Base-by-base conservation (phyloP, 2,797 vertebrate species). In the Diplodus puntazzo region DNA sequence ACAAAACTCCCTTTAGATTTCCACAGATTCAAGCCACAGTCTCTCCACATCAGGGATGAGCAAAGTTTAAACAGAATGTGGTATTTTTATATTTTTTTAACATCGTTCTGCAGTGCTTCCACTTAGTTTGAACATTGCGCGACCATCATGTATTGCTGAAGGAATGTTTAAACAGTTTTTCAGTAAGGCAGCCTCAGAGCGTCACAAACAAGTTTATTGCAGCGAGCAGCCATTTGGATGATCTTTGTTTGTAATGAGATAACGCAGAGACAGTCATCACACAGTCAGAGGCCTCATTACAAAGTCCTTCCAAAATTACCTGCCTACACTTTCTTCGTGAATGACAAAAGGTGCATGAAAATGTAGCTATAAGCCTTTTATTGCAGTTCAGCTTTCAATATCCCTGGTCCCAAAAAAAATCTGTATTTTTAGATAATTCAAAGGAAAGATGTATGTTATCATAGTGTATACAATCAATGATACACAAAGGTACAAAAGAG, bases 151-250 rank as follows among this genome's bases (percentile, higher is more conserved):
- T 20, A 14, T 57, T 25, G 34, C 45, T 50, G 23, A 12, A 5
- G 39, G 21, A n/a, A 66, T 71, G 67, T 67, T 70, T 46, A 62
- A 71, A 21, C 48, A 42, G 42, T 71, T 59, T 54, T 57, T 25
- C 18, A 39, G 66, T 18, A 10, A 4, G 43, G 30, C 25, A 48
- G 45, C 34, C 60, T 18, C 34, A 27, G 39, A 62, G 25, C 54
- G 59, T 52, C 34, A 42, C 42, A 25, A 27, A n/a, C 46, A 50
- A 27, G 45, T 43, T 55, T 65, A 54, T 17, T 23, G 21, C 39
- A 48, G n/a, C n/a, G 27, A 13, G 5, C 27, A 55, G n/a, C 20
- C 30, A 52, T 61, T 34, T 2, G 21, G 21, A 53, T 50, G 16
- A 27, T 60, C n/a, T 64, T 43, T 69, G 16, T 63, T 48, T 25